These are phyloP conservation scores for Hippocampus barbouri DNA, from an alignment of 2,113 vertebrate genomes.

Conservation along the genomic window DNA sequence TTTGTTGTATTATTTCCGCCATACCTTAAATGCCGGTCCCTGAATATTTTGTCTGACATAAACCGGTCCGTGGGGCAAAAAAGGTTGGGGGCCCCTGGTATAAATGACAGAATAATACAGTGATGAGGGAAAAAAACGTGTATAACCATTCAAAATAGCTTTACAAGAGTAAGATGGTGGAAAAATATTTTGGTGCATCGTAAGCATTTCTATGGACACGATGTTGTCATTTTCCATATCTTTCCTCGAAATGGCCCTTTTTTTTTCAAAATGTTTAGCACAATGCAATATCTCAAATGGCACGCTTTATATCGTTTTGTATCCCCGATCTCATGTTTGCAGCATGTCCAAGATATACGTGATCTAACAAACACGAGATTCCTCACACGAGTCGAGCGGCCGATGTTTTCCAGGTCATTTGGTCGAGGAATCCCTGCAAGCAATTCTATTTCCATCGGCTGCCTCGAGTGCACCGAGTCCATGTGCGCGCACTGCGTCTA, in stretches of 20 bases:
- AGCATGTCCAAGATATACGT: constrained; percentile 21
- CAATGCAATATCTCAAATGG: not conserved
- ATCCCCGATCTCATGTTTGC: constrained; percentile 2
- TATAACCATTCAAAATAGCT: too few relatives aligned
- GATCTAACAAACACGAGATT: constrained; percentile 15
- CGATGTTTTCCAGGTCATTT: constrained; percentile 73
- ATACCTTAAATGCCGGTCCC: too few relatives aligned
- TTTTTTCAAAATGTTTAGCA: not conserved
- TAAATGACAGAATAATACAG: too few relatives aligned
- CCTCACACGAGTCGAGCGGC: constrained; percentile 50
- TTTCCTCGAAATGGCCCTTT: not conserved
- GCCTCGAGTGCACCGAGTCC: constrained; percentile 54
- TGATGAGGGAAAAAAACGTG: not conserved
- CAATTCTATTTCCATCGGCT: constrained; percentile 69
- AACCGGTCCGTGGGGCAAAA: too few relatives aligned
- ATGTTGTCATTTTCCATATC: too few relatives aligned
- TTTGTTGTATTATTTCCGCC: too few relatives aligned
- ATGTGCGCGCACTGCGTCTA: constrained; percentile 63
- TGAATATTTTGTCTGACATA: too few relatives aligned
- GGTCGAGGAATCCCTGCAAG: constrained; percentile 68
- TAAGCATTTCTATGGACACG: too few relatives aligned
- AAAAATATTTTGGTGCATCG: too few relatives aligned
- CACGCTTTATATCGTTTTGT: not conserved
- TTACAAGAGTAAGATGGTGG: too few relatives aligned
- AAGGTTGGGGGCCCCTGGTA: too few relatives aligned